phyloP scores from a whole-genome alignment of 2,797 vertebrate species.

The Balearica regulorum region DNA sequence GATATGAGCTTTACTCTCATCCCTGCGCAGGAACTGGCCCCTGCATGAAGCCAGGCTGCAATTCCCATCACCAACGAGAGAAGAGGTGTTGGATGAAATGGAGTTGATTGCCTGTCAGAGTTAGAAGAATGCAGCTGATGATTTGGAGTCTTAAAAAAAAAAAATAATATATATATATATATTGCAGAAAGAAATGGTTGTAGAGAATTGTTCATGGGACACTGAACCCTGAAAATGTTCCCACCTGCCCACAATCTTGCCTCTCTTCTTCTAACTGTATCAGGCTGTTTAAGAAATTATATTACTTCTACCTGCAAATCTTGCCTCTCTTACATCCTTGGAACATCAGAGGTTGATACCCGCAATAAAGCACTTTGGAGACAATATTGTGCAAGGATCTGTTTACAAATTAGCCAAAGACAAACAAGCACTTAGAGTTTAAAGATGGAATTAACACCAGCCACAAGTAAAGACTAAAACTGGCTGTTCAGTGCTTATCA shows the following conservation, averaged over 20 bases:
- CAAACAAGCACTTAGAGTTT: not conserved
- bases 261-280: not conserved
- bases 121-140: not conserved
- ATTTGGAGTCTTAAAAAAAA: not conserved
- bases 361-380: not conserved
- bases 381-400: not conserved
- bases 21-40: not conserved
- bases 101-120: not conserved
- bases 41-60: not conserved
- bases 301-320: not conserved
- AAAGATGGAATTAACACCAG: not conserved
- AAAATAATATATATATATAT: not conserved
- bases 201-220: not conserved
- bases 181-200: not conserved
- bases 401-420: not conserved
- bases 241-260: not conserved
- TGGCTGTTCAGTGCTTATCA: not conserved
- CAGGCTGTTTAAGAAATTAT: not conserved
- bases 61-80: not conserved
- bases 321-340: not conserved
- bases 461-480: not conserved
- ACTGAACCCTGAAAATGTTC: not conserved
- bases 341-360: not conserved
- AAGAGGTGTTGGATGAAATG: not conserved
- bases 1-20: not conserved